Percentiles rank a stretch among this genome's conserved stretches.
Conservation (phyloP, 2,113 vertebrate genomes). For the Patagioenas fasciata region DNA sequence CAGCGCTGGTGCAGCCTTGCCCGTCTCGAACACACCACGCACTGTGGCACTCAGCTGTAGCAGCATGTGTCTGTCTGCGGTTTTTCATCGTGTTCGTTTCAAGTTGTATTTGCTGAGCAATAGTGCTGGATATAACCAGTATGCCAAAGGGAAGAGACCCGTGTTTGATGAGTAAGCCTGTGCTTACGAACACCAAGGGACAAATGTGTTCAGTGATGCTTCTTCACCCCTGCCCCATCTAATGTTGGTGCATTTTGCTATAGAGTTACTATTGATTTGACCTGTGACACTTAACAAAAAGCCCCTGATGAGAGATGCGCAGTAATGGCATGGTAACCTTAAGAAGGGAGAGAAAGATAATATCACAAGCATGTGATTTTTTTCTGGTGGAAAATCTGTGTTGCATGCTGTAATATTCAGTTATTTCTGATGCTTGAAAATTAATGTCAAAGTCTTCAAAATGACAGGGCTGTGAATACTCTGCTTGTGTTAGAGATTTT, state of each 20-base stretch:
- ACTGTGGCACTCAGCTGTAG: background rate
- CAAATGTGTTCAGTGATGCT: background rate
- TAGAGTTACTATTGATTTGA: background rate
- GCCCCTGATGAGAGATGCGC: background rate
- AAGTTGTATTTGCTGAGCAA: slow-evolving; percentile 57
- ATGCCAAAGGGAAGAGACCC: background rate
- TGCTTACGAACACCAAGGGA: background rate
- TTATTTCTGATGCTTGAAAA: background rate
- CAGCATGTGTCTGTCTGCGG: background rate
- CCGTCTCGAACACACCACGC: background rate
- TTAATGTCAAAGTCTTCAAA: background rate
- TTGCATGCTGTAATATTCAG: background rate
- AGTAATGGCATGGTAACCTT: background rate
- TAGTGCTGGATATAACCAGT: background rate
- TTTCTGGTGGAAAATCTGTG: background rate
- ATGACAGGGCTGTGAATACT: background rate
- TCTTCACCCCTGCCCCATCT: background rate
- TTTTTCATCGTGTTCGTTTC: background rate
- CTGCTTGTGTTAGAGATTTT: background rate
- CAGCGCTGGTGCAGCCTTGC: background rate
- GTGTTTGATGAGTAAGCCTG: background rate
- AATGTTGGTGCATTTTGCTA: background rate
- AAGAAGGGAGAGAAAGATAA: background rate
- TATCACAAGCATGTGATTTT: background rate
- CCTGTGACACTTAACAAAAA: background rate